phyloP scores from a whole-genome alignment of 2,888 invertebrate species.

The Gibbula magus region DNA sequence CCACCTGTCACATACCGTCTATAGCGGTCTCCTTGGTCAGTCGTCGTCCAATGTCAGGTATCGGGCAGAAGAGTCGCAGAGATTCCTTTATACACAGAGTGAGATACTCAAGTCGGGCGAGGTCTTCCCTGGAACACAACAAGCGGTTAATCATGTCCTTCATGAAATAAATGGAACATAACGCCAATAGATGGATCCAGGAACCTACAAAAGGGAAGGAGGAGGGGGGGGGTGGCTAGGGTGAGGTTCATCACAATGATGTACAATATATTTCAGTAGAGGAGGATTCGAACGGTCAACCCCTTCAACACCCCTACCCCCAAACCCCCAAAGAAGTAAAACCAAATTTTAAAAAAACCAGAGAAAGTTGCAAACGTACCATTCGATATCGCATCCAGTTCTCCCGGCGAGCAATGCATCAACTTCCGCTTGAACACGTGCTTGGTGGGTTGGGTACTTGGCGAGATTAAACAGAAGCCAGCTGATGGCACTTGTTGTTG shows the following conservation, averaged over 20 bases:
- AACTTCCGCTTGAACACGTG: not conserved
- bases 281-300: too few species aligned
- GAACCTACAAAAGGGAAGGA: not conserved
- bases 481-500: not conserved
- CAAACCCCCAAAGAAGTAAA: too few species aligned
- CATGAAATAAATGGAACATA: not conserved
- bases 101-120: conserved; percentile 59
- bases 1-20: conserved; percentile 38
- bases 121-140: conserved; percentile 57
- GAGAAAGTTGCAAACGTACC: not conserved
- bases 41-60: conserved; percentile 51
- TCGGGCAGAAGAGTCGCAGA: conserved; percentile 48
- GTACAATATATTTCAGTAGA: too few species aligned
- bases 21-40: conserved; percentile 41
- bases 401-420: not conserved
- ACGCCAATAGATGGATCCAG: too few species aligned
- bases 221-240: not conserved
- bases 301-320: too few species aligned
- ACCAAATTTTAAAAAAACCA: too few species aligned
- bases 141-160: not conserved
- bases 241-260: too few species aligned
- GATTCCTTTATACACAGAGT: conserved; percentile 70
- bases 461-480: not conserved
- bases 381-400: not conserved
- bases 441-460: not conserved